Conservation (phyloP, 2,888 invertebrate species). For the Palloptera scutellata region DNA sequence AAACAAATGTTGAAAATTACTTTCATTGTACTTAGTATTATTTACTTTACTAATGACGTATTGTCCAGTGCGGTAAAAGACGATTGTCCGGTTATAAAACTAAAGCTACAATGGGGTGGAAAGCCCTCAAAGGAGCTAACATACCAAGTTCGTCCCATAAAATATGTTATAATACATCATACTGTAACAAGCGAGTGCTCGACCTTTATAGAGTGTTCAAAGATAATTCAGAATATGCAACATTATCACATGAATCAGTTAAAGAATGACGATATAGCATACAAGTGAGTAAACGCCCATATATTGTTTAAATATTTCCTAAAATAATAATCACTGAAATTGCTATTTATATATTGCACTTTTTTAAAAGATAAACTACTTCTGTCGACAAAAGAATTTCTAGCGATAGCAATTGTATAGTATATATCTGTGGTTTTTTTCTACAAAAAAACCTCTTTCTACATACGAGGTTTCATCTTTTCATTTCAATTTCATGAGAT, state of each 20-base stretch:
- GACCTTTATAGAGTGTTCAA: constrained; percentile 64
- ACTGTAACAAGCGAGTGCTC: constrained; percentile 67
- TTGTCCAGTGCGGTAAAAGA: constrained; percentile 10
- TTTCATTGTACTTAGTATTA: background rate
- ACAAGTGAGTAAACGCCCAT: constrained; percentile 62
- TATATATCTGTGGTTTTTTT: no score
- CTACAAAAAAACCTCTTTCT: no score
- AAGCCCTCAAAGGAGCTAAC: constrained; percentile 64
- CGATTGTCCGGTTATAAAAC: constrained; percentile 67
- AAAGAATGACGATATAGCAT: constrained; percentile 68
- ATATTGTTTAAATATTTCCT: no score
- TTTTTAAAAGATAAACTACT: no score
- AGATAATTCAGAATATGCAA: constrained; percentile 66
- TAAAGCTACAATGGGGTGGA: constrained; percentile 71
- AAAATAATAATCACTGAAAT: no score
- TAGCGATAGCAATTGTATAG: no score
- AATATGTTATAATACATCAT: constrained; percentile 69
- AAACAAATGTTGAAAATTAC: no score
- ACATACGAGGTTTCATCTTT: no score
- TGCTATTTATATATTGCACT: no score
- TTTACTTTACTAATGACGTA: constrained; percentile 3
- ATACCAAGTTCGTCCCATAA: constrained; percentile 69
- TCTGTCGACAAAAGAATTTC: no score
- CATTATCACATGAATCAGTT: constrained; percentile 66
- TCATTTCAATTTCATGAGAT: no score